These are phyloP conservation scores for Litocranius walleri DNA, from an alignment of 2,113 vertebrate genomes.

Conservation along the genomic window DNA sequence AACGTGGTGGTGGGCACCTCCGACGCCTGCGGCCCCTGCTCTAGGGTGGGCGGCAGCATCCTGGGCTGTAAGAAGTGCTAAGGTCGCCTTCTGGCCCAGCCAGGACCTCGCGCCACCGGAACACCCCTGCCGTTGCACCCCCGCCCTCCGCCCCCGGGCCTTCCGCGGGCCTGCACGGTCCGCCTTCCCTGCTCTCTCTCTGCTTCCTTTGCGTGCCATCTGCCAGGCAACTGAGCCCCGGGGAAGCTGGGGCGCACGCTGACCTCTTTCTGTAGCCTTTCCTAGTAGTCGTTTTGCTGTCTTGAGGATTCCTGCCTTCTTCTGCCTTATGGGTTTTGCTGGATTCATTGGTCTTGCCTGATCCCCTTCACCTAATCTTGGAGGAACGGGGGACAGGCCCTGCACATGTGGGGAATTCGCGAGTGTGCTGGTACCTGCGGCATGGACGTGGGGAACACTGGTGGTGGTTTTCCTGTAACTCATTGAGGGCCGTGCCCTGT, in stretches of 20 bases:
- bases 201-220: neutral
- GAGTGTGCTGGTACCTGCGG: neutral
- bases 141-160: neutral
- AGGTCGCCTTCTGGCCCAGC: neutral
- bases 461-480: neutral
- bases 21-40: conserved; percentile 36
- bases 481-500: neutral
- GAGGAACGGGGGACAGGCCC: neutral
- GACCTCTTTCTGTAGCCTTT: neutral
- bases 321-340: neutral
- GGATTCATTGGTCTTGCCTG: conserved; percentile 15
- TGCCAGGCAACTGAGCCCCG: fast-evolving
- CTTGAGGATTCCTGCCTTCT: neutral
- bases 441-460: neutral
- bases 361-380: neutral
- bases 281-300: neutral
- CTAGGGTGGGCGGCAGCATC: neutral
- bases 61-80: conserved; percentile 50
- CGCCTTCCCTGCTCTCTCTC: neutral
- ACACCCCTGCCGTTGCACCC: too few species aligned
- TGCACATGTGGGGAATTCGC: neutral
- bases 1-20: conserved; percentile 52
- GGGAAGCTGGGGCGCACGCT: neutral
- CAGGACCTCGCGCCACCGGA: neutral
- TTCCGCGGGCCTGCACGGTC: fast-evolving